These are phyloP conservation scores for Heliopora coerulea DNA, from an alignment of 92 coral and sea anemone genomes.

Conservation along the genomic window DNA sequence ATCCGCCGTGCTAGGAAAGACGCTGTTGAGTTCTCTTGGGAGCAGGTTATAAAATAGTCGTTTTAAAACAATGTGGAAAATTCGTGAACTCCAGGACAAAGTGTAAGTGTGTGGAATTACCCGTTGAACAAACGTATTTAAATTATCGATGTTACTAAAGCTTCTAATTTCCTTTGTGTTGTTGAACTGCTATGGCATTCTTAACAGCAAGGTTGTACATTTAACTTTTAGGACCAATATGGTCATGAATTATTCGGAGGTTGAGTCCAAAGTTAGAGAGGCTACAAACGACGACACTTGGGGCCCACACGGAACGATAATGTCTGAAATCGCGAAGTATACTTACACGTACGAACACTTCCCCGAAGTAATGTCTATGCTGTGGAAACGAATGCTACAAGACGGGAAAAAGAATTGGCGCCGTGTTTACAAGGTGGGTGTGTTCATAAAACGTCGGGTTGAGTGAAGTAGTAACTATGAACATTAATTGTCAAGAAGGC, in stretches of 20 bases:
- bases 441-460: not conserved
- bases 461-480: not conserved
- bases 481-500: not conserved
- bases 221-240: conserved; percentile 77
- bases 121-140: conserved; percentile 4
- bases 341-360: conserved; percentile 97
- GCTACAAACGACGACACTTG: conserved; percentile 99
- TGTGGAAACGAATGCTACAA: conserved; percentile 96
- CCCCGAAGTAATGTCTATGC: conserved; percentile 98
- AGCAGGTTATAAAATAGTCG: not conserved
- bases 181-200: conserved; percentile 38
- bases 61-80: conserved; percentile 79
- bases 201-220: conserved; percentile 22
- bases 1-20: conserved; percentile 20
- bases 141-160: conserved; percentile 5
- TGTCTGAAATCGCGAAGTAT: conserved; percentile 91
- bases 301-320: conserved; percentile 97
- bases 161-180: conserved; percentile 38
- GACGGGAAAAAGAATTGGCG: conserved; percentile 92
- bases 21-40: not conserved
- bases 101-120: conserved; percentile 69
- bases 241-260: conserved; percentile 98
- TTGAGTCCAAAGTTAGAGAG: conserved; percentile 96
- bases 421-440: conserved; percentile 77
- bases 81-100: conserved; percentile 92